These are phyloP conservation scores for Pterostichus niger DNA, from an alignment of 2,888 invertebrate genomes.

Conservation along the genomic window DNA sequence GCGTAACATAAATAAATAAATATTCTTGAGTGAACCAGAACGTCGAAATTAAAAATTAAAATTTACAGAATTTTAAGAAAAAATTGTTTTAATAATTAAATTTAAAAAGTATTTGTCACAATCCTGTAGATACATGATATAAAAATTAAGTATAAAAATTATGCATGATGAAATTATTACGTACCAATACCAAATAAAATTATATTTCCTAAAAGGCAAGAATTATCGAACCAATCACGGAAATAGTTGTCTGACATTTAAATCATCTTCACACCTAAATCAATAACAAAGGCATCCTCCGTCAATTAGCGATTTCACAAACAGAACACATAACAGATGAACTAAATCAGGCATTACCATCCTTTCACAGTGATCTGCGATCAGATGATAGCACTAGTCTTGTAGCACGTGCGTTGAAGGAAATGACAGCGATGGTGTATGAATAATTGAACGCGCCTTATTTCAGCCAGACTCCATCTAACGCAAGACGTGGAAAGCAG, in stretches of 20 bases:
- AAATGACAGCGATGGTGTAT: conserved; percentile 28
- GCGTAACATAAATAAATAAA: too few relatives aligned
- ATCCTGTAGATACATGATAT: too few relatives aligned
- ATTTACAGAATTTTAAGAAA: too few relatives aligned
- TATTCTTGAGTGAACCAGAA: too few relatives aligned
- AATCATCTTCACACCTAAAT: conserved; percentile 6
- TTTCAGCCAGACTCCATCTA: conserved; percentile 11
- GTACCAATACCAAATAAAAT: neutral
- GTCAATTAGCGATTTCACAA: conserved; percentile 15
- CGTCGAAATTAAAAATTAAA: too few relatives aligned
- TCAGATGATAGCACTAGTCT: neutral
- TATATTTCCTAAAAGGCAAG: neutral
- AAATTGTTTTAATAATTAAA: too few relatives aligned
- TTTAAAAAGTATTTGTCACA: too few relatives aligned
- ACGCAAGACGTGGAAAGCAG: neutral
- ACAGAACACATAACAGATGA: neutral
- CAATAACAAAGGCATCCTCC: neutral
- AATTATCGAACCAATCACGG: neutral
- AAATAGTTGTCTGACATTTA: neutral
- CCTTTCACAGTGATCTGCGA: conserved; percentile 2
- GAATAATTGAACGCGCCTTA: conserved; percentile 41
- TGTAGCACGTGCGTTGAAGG: conserved; percentile 15
- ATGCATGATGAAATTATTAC: neutral
- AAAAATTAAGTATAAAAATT: too few relatives aligned
- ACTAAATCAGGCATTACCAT: neutral